These are phyloP conservation scores for Steatornis caripensis DNA, from an alignment of 2,113 vertebrate species.

Conservation along the genomic window DNA sequence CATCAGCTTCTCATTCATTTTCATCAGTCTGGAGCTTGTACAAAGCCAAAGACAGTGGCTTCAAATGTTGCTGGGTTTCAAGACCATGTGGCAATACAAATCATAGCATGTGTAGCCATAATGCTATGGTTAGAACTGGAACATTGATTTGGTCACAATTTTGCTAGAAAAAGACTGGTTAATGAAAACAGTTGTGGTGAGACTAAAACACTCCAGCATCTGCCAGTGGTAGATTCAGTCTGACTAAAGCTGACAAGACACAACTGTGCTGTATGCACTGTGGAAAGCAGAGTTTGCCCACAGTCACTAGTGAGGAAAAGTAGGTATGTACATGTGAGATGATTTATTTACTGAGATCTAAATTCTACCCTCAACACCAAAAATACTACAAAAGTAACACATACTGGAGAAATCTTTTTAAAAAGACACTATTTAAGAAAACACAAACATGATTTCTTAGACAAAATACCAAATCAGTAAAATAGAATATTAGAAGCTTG, in stretches of 20 bases:
- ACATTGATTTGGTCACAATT: not conserved
- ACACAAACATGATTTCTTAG: not conserved
- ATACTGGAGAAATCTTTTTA: not conserved
- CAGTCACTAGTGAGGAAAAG: not conserved
- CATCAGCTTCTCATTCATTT: not conserved
- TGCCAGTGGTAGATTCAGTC: not conserved
- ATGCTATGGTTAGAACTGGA: not conserved
- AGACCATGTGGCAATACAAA: not conserved
- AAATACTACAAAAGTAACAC: not conserved
- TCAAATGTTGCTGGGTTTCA: not conserved
- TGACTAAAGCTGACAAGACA: not conserved
- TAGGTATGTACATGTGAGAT: not conserved
- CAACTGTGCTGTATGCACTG: not conserved
- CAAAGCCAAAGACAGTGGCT: not conserved
- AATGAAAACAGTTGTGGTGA: not conserved
- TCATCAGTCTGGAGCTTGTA: not conserved
- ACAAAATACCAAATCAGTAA: not conserved
- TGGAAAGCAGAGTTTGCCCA: not conserved
- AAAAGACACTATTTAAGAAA: not conserved
- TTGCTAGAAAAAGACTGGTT: not conserved
- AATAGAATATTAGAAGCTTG: not conserved
- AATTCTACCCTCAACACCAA: not conserved
- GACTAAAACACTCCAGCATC: not conserved
- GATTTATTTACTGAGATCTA: not conserved
- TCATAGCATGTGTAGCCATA: rapidly evolving